Evolutionary conservation across 2,888 invertebrate genomes (phyloP), one percentile per base, ranked within the genome.

Genomic region (Aleiodes leptofemur): DNA sequence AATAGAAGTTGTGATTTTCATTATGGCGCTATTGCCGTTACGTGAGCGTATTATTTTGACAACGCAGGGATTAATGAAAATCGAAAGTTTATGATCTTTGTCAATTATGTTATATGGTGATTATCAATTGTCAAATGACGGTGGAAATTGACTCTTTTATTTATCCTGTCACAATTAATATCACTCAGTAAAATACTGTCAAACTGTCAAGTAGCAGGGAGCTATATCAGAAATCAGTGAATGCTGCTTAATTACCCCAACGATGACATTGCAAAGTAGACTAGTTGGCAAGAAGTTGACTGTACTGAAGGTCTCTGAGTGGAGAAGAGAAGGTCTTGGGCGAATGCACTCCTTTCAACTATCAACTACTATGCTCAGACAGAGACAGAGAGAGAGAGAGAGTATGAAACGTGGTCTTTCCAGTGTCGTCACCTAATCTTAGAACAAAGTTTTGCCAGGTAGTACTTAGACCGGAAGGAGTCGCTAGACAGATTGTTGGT

Each of bases 381-480:
- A 23, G 23, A 23, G 6, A 14, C 14, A 31, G 31, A 23, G 23
- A 23, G 1, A 23, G 23, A 23, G 6, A 14, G 38, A 31, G 31
- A 6, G 7, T 51, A 50, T 50, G 50, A 6, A 50, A 66, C 50
- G 66, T 66, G 66, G 66, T 68, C 51, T 68, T 13, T 68, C 68
- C 68, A 68, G 68, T 68, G 68, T 68, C 66, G 69, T 70, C 73
- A 74, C 73, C 83, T 83, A 84, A 83, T 83, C 82, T 83, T 76
- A 73, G 74, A 14, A 72, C 78, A 76, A 83, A 83, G 81, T 82
- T 81, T 81, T 72, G 73, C 80, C 73, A 68, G 76, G 72, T 76
- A 78, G 69, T 78, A 82, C 82, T 84, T 79, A 78, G 80, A 82
- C 78, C 82, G 83, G 83, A 83, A 84, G 82, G 77, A 81, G 81